Evolutionary conservation across 1,140 invertebrate species (phyloP).

Genomic region (Drosophila sp.): DNA sequence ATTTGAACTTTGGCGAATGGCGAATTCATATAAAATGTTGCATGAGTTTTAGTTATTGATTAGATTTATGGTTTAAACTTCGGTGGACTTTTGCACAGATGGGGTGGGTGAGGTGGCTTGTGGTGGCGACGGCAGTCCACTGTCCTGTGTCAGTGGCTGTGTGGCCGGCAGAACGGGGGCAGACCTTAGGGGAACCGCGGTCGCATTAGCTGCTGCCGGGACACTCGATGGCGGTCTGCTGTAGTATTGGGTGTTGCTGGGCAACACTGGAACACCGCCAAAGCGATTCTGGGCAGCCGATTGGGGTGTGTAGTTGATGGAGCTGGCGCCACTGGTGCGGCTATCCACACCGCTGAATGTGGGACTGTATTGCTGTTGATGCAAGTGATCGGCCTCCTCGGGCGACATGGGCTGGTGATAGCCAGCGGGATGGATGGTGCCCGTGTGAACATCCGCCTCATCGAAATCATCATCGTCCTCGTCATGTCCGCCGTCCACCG

Average conservation of each 20-base stretch:
- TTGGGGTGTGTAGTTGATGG: constrained; percentile 72
- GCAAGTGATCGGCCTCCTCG: constrained; percentile 70
- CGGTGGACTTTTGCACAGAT: constrained; percentile 80
- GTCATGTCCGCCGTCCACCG: constrained; percentile 45
- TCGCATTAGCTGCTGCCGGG: constrained; percentile 20
- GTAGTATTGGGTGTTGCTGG: constrained; percentile 72
- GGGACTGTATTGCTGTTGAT: constrained; percentile 77
- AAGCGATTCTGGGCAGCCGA: constrained; percentile 67
- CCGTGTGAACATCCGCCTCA: constrained; percentile 61
- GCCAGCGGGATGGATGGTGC: constrained; percentile 62
- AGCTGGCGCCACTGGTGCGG: constrained; percentile 68
- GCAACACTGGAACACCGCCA: constrained; percentile 77
- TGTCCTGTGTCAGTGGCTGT: constrained; percentile 69
- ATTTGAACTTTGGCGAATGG: constrained; percentile 74
- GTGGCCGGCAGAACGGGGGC: constrained; percentile 48
- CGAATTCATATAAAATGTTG: constrained; percentile 30
- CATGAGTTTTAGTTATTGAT: constrained; percentile 35
- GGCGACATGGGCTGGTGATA: constrained; percentile 76
- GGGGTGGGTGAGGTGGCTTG: constrained; percentile 75
- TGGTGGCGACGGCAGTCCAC: constrained; percentile 76
- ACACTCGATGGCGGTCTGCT: constrained; percentile 66
- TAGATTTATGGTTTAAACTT: constrained; percentile 63
- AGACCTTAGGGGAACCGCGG: constrained; percentile 42
- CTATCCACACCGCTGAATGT: constrained; percentile 81
- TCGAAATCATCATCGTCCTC: constrained; percentile 78